phyloP scores from a whole-genome alignment of 2,113 vertebrate genomes.

The Dasyurus viverrinus region DNA sequence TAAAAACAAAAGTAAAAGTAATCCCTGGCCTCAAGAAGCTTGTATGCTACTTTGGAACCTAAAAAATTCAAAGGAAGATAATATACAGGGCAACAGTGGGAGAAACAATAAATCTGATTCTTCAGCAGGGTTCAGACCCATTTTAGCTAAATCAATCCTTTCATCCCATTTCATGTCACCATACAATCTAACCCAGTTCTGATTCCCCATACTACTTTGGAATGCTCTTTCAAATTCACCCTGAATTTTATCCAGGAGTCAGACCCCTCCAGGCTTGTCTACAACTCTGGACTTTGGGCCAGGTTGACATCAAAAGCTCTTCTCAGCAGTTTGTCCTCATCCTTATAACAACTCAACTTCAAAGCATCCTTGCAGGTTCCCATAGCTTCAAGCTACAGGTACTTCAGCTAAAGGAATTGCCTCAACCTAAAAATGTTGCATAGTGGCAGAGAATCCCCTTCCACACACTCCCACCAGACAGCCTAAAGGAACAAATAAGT shows the following conservation, averaged over 20 bases:
- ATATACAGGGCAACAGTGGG: background rate
- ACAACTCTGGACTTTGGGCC: background rate
- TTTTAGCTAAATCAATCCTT: background rate
- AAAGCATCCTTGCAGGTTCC: background rate
- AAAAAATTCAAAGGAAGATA: background rate
- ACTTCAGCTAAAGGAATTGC: background rate
- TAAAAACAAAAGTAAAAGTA: background rate
- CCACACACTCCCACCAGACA: background rate
- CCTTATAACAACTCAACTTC: background rate
- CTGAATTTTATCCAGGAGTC: background rate
- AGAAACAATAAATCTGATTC: background rate
- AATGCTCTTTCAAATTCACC: slow-evolving; percentile 6
- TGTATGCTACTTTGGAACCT: background rate
- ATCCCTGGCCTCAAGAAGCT: background rate
- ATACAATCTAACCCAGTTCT: background rate
- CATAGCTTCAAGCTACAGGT: background rate
- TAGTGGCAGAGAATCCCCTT: background rate
- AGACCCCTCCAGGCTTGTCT: background rate
- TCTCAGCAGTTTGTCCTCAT: background rate
- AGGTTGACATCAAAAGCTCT: background rate
- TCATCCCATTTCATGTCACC: background rate
- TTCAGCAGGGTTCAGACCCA: background rate
- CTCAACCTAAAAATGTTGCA: background rate
- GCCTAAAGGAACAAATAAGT: slow-evolving; percentile 30
- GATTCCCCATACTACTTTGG: background rate